Conservation (phyloP, 92 coral and sea anemone species). For the Actinostola sp. region DNA sequence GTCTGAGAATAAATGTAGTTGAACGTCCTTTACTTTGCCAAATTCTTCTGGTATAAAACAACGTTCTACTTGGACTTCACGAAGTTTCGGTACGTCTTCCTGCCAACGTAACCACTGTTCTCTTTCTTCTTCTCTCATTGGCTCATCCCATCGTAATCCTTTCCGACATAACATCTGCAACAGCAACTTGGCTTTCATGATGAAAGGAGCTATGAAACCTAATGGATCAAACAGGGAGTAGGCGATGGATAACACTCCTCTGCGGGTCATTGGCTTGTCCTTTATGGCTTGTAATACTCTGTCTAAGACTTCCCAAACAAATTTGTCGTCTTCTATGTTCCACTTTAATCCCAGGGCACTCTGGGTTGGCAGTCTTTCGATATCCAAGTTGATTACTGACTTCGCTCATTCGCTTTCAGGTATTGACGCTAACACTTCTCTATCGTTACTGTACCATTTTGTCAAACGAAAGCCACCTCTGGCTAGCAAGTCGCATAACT, state of each 20-base stretch:
- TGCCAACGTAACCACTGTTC: slow-evolving; percentile 47
- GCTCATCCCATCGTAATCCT: slow-evolving; percentile 47
- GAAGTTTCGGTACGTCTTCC: slow-evolving; percentile 36
- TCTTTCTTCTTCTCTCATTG: slow-evolving; percentile 21
- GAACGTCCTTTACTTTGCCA: slow-evolving; percentile 19
- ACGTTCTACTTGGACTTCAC: slow-evolving; percentile 28
- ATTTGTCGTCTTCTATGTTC: slow-evolving; percentile 43
- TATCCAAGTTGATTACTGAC: slow-evolving; percentile 54
- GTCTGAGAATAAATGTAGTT: slow-evolving; percentile 23
- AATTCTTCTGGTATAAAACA: slow-evolving; percentile 47
- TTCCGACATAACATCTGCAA: slow-evolving; percentile 28
- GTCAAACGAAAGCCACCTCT: slow-evolving; percentile 55
- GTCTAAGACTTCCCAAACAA: slow-evolving; percentile 33
- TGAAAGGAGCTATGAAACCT: slow-evolving; percentile 37
- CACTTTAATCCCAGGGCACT: slow-evolving; percentile 52
- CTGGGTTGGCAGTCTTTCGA: slow-evolving; percentile 36
- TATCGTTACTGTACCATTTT: slow-evolving; percentile 57
- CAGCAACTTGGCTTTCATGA: slow-evolving; percentile 46
- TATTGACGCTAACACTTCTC: slow-evolving; percentile 48
- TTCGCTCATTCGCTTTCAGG: slow-evolving; percentile 60
- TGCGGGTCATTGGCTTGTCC: slow-evolving; percentile 13
- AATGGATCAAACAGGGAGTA: slow-evolving; percentile 45
- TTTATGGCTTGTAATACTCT: not conserved
- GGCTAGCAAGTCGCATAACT: no score
- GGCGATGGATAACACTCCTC: slow-evolving; percentile 31